Conservation (phyloP, 2,113 vertebrate genomes). For the Eubucco bourcierii region DNA sequence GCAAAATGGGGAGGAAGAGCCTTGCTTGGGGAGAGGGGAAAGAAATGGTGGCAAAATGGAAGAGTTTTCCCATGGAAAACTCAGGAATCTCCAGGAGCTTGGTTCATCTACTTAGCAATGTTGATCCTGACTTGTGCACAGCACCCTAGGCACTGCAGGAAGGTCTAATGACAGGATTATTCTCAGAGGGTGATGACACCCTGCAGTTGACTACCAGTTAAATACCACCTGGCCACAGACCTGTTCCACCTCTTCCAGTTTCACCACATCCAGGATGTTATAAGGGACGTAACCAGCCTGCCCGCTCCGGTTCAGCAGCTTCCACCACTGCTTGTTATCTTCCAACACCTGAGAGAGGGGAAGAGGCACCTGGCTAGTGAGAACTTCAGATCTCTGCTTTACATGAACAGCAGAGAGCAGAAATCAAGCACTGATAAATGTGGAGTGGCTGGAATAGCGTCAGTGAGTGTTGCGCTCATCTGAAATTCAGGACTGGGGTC, state of each 20-base stretch:
- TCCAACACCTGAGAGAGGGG: conserved; percentile 84
- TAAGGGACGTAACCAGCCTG: conserved; percentile 90
- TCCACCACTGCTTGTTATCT: conserved; percentile 95
- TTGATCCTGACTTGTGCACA: not conserved
- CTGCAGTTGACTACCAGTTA: not conserved
- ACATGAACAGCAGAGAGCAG: not conserved
- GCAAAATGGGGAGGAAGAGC: not conserved
- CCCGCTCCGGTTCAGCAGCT: conserved; percentile 88
- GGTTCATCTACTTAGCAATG: not conserved
- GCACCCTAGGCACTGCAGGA: not conserved
- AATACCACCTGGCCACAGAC: conserved; percentile 22
- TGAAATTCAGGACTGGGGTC: not conserved
- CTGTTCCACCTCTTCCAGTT: conserved; percentile 74
- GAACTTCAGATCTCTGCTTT: not conserved
- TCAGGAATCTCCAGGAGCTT: not conserved
- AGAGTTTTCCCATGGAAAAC: not conserved
- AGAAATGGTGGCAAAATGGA: fast-evolving
- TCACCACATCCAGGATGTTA: conserved; percentile 87
- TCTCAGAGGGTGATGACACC: not conserved
- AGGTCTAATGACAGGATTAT: not conserved
- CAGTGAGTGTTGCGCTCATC: not conserved
- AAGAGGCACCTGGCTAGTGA: not conserved
- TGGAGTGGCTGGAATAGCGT: not conserved
- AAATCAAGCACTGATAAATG: not conserved
- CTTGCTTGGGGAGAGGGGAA: not conserved